Conservation (phyloP, 2,113 vertebrate genomes). For the Megaptera novaeangliae region DNA sequence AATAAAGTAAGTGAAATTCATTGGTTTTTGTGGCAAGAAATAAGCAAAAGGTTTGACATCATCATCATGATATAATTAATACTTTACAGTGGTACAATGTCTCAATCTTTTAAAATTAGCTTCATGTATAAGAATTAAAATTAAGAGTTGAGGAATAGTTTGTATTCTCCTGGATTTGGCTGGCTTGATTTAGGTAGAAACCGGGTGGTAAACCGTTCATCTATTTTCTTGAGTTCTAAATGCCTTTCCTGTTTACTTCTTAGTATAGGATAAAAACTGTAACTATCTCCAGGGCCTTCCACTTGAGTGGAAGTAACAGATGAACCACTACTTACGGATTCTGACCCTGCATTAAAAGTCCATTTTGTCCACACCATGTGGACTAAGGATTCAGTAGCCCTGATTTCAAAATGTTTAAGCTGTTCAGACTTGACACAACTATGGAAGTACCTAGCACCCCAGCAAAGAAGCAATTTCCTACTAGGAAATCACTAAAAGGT, state of each 20-base stretch:
- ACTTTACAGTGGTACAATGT: background rate
- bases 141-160: background rate
- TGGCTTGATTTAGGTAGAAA: background rate
- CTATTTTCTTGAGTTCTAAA: background rate
- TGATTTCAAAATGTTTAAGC: background rate
- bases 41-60: background rate
- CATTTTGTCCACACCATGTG: background rate
- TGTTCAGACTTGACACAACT: background rate
- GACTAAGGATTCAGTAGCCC: background rate
- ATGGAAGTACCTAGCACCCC: background rate
- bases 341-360: background rate
- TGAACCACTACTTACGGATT: background rate
- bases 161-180: background rate
- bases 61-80: background rate
- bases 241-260: background rate
- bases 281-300: background rate
- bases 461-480: background rate
- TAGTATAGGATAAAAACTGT: background rate
- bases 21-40: background rate
- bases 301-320: background rate
- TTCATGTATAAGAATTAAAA: background rate
- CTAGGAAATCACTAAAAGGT: slow-evolving; percentile 8
- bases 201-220: background rate
- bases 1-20: background rate
- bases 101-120: background rate